Percentiles rank a stretch among this genome's conserved stretches.
Evolutionary conservation across 92 coral and sea anemone species (phyloP).

Genomic region (Paragorgia papillata): DNA sequence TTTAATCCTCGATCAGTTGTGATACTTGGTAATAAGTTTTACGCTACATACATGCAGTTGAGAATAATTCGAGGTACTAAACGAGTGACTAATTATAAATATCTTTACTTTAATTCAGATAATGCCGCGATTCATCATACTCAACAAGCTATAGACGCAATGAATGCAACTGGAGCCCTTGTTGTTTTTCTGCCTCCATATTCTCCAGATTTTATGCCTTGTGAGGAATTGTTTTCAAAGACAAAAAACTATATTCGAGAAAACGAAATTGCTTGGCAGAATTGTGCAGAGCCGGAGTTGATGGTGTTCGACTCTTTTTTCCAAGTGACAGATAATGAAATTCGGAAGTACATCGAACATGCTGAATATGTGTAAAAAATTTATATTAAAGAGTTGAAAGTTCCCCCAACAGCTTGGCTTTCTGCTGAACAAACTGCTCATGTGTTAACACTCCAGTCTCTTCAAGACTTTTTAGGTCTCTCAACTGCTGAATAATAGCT

Average conservation of each 20-base stretch:
- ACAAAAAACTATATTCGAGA: slow-evolving; percentile 37
- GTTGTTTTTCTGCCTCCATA: slow-evolving; percentile 50
- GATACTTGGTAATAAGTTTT: slow-evolving; percentile 52
- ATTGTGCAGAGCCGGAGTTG: slow-evolving; percentile 42
- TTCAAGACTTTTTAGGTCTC: not conserved
- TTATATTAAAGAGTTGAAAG: slow-evolving; percentile 7
- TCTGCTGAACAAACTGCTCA: not conserved
- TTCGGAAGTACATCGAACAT: slow-evolving; percentile 40
- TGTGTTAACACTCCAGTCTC: slow-evolving; percentile 4
- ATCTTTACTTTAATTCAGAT: slow-evolving; percentile 13
- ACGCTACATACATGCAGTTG: not conserved
- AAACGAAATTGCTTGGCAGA: slow-evolving; percentile 56
- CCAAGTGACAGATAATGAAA: slow-evolving; percentile 43
- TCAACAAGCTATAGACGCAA: slow-evolving; percentile 29
- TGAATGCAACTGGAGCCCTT: slow-evolving; percentile 46
- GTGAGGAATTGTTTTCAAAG: slow-evolving; percentile 51
- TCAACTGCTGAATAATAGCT: slow-evolving; percentile 9
- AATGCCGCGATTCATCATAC: slow-evolving; percentile 52
- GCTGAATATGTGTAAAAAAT: slow-evolving; percentile 13
- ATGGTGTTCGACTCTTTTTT: slow-evolving; percentile 46
- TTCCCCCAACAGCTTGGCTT: slow-evolving; percentile 10
- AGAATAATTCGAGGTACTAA: not conserved
- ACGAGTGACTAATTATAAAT: not conserved
- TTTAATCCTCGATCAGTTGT: slow-evolving; percentile 62
- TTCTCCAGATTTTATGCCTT: slow-evolving; percentile 55